A percentile compares a stretch with the other conserved stretches of the same genome.
phyloP scores from a whole-genome alignment of 2,888 invertebrate species.

The Polyploca ridens region DNA sequence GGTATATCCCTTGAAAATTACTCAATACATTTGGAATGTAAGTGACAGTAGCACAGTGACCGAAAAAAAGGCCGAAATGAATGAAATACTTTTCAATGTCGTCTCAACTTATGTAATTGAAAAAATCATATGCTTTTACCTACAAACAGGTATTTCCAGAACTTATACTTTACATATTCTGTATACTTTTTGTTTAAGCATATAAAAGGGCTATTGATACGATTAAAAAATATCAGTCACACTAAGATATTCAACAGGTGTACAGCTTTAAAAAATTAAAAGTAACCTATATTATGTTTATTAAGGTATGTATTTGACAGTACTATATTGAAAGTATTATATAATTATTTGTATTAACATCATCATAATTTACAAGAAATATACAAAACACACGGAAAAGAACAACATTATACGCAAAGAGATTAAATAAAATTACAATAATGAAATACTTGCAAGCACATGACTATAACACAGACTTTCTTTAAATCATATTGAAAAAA shows the following conservation, averaged over 20 bases:
- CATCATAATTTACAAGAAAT: not conserved
- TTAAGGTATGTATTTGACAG: not conserved
- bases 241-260: not conserved
- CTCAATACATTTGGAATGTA: not conserved
- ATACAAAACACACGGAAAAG: not conserved
- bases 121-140: constrained; percentile 5
- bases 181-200: not conserved
- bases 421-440: too few relatives aligned
- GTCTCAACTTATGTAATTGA: not conserved
- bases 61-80: not conserved
- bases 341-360: too few relatives aligned
- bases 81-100: constrained; percentile 1
- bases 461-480: too few relatives aligned
- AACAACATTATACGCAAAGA: too few relatives aligned
- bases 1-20: not conserved
- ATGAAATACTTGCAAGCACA: too few relatives aligned
- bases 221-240: not conserved
- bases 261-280: not conserved
- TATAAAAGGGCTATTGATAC: constrained; percentile 1
- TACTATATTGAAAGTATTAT: not conserved
- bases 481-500: too few relatives aligned
- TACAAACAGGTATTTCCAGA: not conserved
- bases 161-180: not conserved
- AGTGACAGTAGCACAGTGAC: not conserved
- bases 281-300: not conserved